A percentile compares a stretch with the other conserved stretches of the same genome.
These are phyloP conservation scores for Leptatherina wallacei DNA, from an alignment of 2,797 vertebrate genomes.

Conservation along the genomic window DNA sequence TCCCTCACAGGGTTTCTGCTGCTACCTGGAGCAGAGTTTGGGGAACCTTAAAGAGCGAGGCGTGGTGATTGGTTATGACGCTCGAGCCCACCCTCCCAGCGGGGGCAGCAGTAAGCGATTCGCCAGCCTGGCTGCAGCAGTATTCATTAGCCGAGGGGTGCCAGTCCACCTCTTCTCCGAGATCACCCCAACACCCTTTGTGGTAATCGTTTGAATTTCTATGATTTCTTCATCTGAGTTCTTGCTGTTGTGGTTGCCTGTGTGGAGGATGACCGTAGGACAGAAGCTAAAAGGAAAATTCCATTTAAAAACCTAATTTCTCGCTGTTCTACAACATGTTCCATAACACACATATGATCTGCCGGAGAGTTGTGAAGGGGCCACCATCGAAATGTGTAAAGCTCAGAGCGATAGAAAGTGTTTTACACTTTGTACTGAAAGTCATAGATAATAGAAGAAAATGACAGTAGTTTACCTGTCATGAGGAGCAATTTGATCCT, in stretches of 20 bases:
- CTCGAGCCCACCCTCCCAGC: constrained; percentile 89
- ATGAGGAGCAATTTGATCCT: too few relatives aligned
- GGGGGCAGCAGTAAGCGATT: constrained; percentile 93
- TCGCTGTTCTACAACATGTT: constrained; percentile 26
- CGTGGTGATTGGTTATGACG: constrained; percentile 93
- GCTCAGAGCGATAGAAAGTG: neutral
- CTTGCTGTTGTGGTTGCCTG: neutral
- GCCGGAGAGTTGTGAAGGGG: too few relatives aligned
- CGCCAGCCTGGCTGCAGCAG: constrained; percentile 89
- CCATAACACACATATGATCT: constrained; percentile 44
- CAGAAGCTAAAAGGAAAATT: constrained; percentile 53
- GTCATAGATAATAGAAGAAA: neutral
- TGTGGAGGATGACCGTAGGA: neutral
- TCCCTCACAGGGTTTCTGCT: constrained; percentile 90
- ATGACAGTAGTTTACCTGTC: neutral
- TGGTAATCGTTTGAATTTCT: constrained; percentile 81
- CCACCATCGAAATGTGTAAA: neutral
- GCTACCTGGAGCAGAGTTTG: constrained; percentile 90
- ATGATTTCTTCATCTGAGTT: constrained; percentile 1
- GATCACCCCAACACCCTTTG: constrained; percentile 96
- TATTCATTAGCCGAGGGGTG: constrained; percentile 89
- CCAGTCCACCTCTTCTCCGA: constrained; percentile 93
- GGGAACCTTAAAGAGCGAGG: constrained; percentile 89
- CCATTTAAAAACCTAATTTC: constrained; percentile 38
- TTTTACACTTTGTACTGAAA: neutral